Percentiles rank a stretch among this genome's conserved stretches.
Evolutionary conservation across 2,797 vertebrate species (phyloP).

Genomic region (Onychomys arenicola): DNA sequence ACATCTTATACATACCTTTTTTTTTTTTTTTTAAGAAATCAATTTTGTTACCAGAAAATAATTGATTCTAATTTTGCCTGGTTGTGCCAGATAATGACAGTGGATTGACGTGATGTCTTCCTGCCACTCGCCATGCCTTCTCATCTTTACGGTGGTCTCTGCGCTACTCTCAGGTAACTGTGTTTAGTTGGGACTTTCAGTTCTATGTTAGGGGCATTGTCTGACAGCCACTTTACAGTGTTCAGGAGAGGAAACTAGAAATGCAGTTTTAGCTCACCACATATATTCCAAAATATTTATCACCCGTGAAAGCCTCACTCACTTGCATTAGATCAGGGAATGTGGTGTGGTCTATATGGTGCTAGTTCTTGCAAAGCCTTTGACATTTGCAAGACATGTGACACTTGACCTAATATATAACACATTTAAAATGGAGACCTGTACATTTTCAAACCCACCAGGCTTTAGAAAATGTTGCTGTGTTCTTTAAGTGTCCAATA

Average conservation of each 20-base stretch:
- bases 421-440: not conserved
- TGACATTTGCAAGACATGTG: not conserved
- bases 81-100: not conserved
- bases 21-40: slow-evolving; percentile 6
- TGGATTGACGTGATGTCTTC: not conserved
- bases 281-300: not conserved
- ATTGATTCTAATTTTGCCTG: not conserved
- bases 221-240: not conserved
- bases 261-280: not conserved
- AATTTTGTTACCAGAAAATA: slow-evolving; percentile 4
- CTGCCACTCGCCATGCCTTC: not conserved
- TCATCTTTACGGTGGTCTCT: not conserved
- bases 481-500: not conserved
- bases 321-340: not conserved
- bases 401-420: not conserved
- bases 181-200: not conserved
- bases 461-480: not conserved
- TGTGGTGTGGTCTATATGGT: not conserved
- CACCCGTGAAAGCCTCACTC: not conserved
- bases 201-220: not conserved
- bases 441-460: not conserved
- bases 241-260: not conserved
- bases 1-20: not conserved
- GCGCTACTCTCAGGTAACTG: not conserved
- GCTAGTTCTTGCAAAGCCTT: not conserved